These are phyloP conservation scores for Mythimna ferrago DNA, from an alignment of 2,888 invertebrate species.

Conservation along the genomic window DNA sequence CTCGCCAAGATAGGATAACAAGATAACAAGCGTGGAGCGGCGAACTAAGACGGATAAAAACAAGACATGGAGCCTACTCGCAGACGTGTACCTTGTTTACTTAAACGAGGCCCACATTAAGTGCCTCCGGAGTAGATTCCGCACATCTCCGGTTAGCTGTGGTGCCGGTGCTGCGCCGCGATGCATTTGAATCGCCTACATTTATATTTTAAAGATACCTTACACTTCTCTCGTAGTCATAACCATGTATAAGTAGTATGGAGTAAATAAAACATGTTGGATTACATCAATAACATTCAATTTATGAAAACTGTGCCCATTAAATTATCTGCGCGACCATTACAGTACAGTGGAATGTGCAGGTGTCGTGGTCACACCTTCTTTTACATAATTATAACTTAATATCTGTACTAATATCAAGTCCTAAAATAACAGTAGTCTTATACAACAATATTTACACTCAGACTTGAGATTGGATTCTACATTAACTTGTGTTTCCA, in stretches of 20 bases:
- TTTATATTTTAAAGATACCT: constrained; percentile 35
- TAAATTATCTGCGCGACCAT: no score
- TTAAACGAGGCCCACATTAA: constrained; percentile 86
- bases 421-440: not conserved
- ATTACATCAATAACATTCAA: constrained; percentile 1
- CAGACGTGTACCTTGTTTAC: constrained; percentile 88
- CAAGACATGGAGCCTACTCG: constrained; percentile 85
- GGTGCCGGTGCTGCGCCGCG: constrained; percentile 53
- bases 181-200: constrained; percentile 58
- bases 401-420: not conserved
- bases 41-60: constrained; percentile 87
- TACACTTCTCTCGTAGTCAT: constrained; percentile 4
- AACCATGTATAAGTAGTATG: not conserved
- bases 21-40: constrained; percentile 89
- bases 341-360: not conserved
- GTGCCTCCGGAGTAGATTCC: constrained; percentile 72
- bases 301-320: not conserved
- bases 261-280: not conserved
- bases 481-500: constrained; percentile 13
- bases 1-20: constrained; percentile 89
- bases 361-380: not conserved
- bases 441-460: constrained; percentile 39
- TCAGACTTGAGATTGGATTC: constrained; percentile 22
- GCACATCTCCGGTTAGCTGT: constrained; percentile 62
- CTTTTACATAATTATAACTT: constrained; percentile 7